phyloP scores from a whole-genome alignment of 2,797 vertebrate genomes.

The Bradypodion ventrale region DNA sequence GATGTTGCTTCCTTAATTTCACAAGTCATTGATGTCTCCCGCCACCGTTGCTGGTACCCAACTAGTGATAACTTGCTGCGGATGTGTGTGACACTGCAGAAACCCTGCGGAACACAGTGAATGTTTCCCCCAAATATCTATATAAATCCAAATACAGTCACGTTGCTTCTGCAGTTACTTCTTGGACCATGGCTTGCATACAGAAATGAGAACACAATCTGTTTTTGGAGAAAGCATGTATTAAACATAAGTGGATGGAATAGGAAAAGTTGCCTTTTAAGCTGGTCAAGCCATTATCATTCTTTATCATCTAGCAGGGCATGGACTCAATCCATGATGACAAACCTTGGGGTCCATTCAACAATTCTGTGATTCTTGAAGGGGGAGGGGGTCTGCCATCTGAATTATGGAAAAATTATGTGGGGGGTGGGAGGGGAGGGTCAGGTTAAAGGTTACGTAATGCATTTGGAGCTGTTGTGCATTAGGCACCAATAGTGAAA shows the following conservation, averaged over 20 bases:
- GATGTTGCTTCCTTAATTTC: constrained; percentile 58
- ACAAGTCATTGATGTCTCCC: constrained; percentile 41
- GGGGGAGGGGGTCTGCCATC: no score
- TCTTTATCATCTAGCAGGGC: neutral
- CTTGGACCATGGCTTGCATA: neutral
- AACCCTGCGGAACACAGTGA: constrained; percentile 32
- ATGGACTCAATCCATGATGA: no score
- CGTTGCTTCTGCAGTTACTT: neutral
- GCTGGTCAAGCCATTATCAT: neutral
- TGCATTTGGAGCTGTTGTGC: no score
- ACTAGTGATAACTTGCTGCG: no score
- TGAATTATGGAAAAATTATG: no score
- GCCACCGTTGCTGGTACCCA: neutral
- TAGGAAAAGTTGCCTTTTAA: neutral
- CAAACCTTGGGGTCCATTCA: no score
- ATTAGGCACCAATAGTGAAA: no score
- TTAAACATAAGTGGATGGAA: neutral
- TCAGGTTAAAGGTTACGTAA: no score
- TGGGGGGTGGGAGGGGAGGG: no score
- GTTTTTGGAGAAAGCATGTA: neutral
- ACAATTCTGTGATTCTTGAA: no score
- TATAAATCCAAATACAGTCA: constrained; percentile 9
- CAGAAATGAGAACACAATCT: neutral
- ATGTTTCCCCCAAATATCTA: constrained; percentile 23
- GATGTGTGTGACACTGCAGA: constrained; percentile 18